Evolutionary conservation across 2,888 invertebrate genomes (phyloP).

Genomic region (Xestia c-nigrum): DNA sequence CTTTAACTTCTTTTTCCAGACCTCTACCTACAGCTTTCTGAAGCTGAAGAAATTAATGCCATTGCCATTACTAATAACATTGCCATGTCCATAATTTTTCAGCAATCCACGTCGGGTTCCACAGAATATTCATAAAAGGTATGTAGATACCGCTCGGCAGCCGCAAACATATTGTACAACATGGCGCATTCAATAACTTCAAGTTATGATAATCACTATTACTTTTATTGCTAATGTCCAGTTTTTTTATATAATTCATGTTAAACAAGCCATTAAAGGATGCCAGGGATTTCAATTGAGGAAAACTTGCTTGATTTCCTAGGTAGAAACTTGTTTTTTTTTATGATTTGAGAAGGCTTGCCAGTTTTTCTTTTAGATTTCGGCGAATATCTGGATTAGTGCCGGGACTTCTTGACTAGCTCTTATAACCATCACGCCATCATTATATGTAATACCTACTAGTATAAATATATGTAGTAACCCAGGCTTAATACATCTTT

Average conservation of each 20-base stretch:
- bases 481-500: neutral
- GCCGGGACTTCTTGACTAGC: neutral
- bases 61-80: no score
- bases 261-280: slow-evolving; percentile 39
- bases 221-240: slow-evolving; percentile 34
- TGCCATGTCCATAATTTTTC: slow-evolving; percentile 12
- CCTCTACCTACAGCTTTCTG: neutral
- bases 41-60: no score
- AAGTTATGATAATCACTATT: slow-evolving; percentile 56
- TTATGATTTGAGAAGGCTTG: neutral
- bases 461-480: no score
- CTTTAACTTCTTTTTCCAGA: neutral
- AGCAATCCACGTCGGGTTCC: slow-evolving; percentile 4
- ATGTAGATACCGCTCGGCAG: slow-evolving; percentile 39
- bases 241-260: slow-evolving; percentile 35
- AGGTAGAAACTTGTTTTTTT: neutral
- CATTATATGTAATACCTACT: neutral
- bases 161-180: slow-evolving; percentile 24
- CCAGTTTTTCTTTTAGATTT: neutral
- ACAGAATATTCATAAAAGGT: slow-evolving; percentile 53
- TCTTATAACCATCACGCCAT: neutral
- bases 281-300: neutral
- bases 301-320: slow-evolving; percentile 3
- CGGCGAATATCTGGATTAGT: neutral
- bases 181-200: slow-evolving; percentile 57